phyloP scores from a whole-genome alignment of 1,140 invertebrate genomes.

The Cotesia typhae region DNA sequence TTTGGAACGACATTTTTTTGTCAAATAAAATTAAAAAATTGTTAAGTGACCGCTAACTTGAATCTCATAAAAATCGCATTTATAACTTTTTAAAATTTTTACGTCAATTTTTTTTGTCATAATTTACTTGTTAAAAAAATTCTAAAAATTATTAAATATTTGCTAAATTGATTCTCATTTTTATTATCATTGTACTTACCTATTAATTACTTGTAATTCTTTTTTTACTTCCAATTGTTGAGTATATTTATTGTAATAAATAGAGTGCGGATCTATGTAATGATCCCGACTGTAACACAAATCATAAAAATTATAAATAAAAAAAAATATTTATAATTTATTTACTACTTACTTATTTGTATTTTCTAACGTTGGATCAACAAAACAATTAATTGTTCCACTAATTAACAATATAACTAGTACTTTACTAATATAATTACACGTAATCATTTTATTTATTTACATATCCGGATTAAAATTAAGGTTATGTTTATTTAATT shows the following conservation, averaged over 20 bases:
- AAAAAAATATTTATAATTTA: neutral
- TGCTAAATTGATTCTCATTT: too few relatives aligned
- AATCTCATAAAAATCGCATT: too few relatives aligned
- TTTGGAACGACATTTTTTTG: too few relatives aligned
- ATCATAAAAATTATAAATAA: neutral
- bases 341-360: neutral
- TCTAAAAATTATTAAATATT: too few relatives aligned
- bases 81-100: too few relatives aligned
- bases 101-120: too few relatives aligned
- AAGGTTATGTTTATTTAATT: too few relatives aligned
- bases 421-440: neutral
- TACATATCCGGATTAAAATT: too few relatives aligned
- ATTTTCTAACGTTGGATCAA: neutral
- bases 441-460: too few relatives aligned
- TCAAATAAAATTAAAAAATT: too few relatives aligned
- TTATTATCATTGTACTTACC: neutral
- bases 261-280: slow-evolving; percentile 49
- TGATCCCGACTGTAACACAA: slow-evolving; percentile 5
- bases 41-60: too few relatives aligned
- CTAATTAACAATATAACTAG: neutral
- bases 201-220: neutral
- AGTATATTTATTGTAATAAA: slow-evolving; percentile 43
- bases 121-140: too few relatives aligned
- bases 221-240: slow-evolving; percentile 20
- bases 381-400: neutral